These are phyloP conservation scores for Orchesella flavescens DNA, from an alignment of 2,888 invertebrate genomes.

Conservation along the genomic window DNA sequence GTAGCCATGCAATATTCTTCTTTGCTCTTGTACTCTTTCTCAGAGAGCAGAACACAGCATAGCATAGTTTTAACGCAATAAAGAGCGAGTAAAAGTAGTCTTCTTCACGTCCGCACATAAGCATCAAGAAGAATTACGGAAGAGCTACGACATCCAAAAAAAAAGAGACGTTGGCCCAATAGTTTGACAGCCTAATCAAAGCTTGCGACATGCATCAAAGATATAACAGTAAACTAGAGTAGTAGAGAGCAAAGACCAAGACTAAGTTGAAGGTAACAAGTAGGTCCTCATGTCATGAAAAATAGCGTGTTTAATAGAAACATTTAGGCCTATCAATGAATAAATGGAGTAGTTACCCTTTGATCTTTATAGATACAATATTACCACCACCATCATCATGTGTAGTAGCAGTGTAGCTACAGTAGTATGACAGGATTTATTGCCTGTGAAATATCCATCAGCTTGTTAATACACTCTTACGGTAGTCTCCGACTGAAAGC, in stretches of 20 bases:
- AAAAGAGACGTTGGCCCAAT: conserved; percentile 2
- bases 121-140: conserved; percentile 21
- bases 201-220: neutral
- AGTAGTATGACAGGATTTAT: conserved; percentile 11
- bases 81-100: neutral
- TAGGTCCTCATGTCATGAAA: too few species aligned
- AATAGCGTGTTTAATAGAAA: too few species aligned
- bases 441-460: conserved; percentile 21
- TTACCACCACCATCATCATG: too few species aligned
- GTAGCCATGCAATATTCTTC: conserved; percentile 40
- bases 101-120: conserved; percentile 29
- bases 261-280: too few species aligned
- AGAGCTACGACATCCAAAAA: conserved; percentile 5
- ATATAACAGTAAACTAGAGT: neutral
- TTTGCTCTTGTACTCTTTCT: conserved; percentile 4
- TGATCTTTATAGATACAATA: too few species aligned
- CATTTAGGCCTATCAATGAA: conserved; percentile 6
- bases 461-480: neutral
- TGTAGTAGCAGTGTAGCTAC: too few species aligned
- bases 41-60: conserved; percentile 21
- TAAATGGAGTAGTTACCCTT: neutral
- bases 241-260: too few species aligned
- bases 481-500: neutral
- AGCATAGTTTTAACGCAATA: conserved; percentile 8
- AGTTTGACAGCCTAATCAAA: conserved; percentile 15